Conservation (phyloP, 2,888 invertebrate genomes). For the Trachelus stipa region DNA sequence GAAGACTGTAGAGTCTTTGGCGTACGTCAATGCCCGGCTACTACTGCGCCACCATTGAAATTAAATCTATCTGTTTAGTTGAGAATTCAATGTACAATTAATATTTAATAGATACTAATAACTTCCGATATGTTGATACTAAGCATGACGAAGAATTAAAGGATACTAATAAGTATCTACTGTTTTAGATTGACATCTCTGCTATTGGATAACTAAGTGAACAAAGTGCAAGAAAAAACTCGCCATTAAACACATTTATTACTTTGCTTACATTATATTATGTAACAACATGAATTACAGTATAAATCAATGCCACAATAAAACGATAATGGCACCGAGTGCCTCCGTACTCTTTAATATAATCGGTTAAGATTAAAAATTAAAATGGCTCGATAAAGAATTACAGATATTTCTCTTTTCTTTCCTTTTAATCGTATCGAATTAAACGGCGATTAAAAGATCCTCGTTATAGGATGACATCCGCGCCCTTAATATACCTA, state of each 20-base stretch:
- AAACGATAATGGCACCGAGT: not conserved
- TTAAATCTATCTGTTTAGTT: not conserved
- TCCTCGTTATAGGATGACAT: not conserved
- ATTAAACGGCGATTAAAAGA: not conserved
- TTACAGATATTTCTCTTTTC: not conserved
- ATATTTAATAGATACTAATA: not conserved
- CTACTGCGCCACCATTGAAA: not conserved
- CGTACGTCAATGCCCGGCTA: not conserved
- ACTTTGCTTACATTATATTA: slow-evolving; percentile 15
- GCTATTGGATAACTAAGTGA: not conserved
- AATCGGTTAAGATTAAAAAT: not conserved
- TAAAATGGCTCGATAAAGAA: not conserved
- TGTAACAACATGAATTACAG: slow-evolving; percentile 6
- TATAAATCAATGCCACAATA: slow-evolving; percentile 3
- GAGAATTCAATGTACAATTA: not conserved
- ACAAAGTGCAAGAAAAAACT: not conserved
- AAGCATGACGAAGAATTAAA: not conserved
- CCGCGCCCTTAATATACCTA: not conserved
- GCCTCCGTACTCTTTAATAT: not conserved
- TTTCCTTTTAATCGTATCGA: not conserved
- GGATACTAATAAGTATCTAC: not conserved
- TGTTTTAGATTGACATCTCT: not conserved
- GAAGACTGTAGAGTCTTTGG: not conserved
- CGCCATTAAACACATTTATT: slow-evolving; percentile 25
- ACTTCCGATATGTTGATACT: not conserved